Percentiles rank a stretch among this genome's conserved stretches.
Evolutionary conservation across 2,113 vertebrate species (phyloP).

Genomic region (Dicaeum eximium): DNA sequence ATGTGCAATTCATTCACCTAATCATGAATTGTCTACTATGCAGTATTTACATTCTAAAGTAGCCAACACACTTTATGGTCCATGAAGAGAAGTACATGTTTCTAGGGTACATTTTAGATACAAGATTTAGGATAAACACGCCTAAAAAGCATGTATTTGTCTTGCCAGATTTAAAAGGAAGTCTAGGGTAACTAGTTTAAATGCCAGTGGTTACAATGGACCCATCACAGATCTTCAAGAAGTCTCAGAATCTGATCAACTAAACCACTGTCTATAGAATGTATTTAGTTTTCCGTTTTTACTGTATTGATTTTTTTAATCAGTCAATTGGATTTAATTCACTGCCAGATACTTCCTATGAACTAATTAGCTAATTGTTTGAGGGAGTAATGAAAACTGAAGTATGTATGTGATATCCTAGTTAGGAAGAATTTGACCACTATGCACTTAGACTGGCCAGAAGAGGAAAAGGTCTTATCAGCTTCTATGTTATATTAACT

Average conservation of each 20-base stretch:
- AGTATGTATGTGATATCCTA: not conserved
- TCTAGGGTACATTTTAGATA: not conserved
- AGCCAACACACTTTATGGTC: not conserved
- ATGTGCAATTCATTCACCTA: not conserved
- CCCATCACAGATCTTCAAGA: not conserved
- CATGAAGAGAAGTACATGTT: not conserved
- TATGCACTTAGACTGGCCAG: not conserved
- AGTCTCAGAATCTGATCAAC: not conserved
- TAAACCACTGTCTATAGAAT: not conserved
- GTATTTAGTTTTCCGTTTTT: not conserved
- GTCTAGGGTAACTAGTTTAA: not conserved
- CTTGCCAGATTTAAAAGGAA: not conserved
- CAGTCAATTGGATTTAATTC: not conserved
- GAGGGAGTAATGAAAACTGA: not conserved
- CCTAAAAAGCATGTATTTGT: not conserved
- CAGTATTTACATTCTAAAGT: not conserved
- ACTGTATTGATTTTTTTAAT: not conserved
- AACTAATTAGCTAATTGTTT: conserved; percentile 22
- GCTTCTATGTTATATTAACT: not conserved
- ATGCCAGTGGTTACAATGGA: not conserved
- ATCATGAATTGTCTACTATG: not conserved
- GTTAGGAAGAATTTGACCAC: not conserved
- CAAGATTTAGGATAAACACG: not conserved
- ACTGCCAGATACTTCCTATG: not conserved
- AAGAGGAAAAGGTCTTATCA: not conserved